Conservation (phyloP, 2,797 vertebrate species). For the Rhabdomys pumilio region DNA sequence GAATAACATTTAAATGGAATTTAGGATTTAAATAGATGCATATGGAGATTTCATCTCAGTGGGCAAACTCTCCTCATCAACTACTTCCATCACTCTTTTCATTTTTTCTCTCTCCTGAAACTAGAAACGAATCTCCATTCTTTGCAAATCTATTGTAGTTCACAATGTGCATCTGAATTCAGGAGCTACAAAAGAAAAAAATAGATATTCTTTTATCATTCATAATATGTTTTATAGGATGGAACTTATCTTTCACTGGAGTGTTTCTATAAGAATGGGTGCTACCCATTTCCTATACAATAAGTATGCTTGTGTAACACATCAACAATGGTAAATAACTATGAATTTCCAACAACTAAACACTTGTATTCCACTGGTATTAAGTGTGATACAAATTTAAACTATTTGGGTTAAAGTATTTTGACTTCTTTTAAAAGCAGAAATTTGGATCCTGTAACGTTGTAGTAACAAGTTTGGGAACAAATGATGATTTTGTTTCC, state of each 20-base stretch:
- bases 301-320: background rate
- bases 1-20: constrained; percentile 58
- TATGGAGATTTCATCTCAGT: constrained; percentile 61
- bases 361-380: background rate
- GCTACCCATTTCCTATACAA: background rate
- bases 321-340: background rate
- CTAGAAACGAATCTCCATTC: constrained; percentile 40
- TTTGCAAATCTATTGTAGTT: constrained; percentile 54
- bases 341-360: background rate
- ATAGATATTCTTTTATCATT: constrained; percentile 3
- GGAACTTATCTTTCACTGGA: background rate
- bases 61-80: constrained; percentile 12
- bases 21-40: constrained; percentile 51
- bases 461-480: constrained; percentile 8
- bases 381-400: background rate
- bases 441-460: constrained; percentile 19
- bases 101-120: constrained; percentile 38
- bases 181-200: background rate
- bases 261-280: background rate
- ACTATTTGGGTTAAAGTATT: background rate
- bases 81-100: constrained; percentile 49
- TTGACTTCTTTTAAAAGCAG: background rate
- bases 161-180: constrained; percentile 58
- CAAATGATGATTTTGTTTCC: constrained; percentile 23
- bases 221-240: constrained; percentile 49